phyloP scores from a whole-genome alignment of 2,888 invertebrate species.

The Andrena hattorfiana region DNA sequence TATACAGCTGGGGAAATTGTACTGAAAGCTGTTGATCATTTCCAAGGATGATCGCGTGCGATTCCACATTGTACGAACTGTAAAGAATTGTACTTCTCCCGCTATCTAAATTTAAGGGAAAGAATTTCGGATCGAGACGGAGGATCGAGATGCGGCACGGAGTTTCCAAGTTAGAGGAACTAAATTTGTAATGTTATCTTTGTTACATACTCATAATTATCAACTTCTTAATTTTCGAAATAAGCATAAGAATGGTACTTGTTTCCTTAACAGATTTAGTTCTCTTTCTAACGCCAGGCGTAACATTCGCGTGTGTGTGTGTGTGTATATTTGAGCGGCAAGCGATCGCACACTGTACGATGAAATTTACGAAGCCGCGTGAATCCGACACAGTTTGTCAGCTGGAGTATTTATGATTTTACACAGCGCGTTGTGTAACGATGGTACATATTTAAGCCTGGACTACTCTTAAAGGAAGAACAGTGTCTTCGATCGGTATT shows the following conservation, averaged over 20 bases:
- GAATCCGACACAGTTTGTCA: conserved; percentile 18
- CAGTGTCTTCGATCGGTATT: conserved; percentile 21
- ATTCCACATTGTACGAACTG: conserved; percentile 4
- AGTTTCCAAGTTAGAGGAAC: conserved; percentile 23
- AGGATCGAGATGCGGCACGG: conserved; percentile 11
- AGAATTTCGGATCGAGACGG: conserved; percentile 1
- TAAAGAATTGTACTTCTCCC: conserved; percentile 10
- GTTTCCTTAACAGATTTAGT: conserved; percentile 27
- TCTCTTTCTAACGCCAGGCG: conserved; percentile 21
- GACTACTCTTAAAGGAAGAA: conserved; percentile 32
- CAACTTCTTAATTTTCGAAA: neutral
- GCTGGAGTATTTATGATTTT: conserved; percentile 39
- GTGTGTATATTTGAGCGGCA: conserved; percentile 40
- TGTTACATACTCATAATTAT: neutral
- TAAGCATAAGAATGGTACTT: conserved; percentile 1
- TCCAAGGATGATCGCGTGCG: neutral
- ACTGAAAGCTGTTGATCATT: conserved; percentile 11
- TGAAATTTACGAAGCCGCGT: conserved; percentile 12
- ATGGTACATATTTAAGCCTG: conserved; percentile 54
- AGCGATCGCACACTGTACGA: conserved; percentile 42
- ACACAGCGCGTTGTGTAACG: conserved; percentile 36
- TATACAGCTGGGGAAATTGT: conserved; percentile 12
- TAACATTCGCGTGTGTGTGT: conserved; percentile 36
- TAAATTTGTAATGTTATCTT: conserved; percentile 31
- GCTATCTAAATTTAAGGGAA: conserved; percentile 8